phyloP scores from a whole-genome alignment of 2,888 invertebrate species.

The Apodemia duryi region DNA sequence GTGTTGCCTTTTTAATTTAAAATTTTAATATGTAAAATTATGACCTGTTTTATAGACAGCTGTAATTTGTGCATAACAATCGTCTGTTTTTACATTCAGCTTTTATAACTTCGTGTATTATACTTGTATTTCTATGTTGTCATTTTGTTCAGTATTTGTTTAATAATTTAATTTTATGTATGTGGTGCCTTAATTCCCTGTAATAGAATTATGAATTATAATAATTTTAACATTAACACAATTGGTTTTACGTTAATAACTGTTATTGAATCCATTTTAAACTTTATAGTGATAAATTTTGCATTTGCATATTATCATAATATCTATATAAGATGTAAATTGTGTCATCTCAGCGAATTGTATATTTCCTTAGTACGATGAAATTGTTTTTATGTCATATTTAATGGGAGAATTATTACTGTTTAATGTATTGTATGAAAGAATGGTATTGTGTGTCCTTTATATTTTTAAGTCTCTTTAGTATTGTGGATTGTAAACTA shows the following conservation, averaged over 20 bases:
- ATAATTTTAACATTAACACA: constrained; percentile 25
- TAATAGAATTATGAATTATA: constrained; percentile 28
- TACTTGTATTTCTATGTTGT: constrained; percentile 33
- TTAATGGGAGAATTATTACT: constrained; percentile 39
- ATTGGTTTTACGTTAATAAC: constrained; percentile 1
- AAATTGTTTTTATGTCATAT: constrained; percentile 43
- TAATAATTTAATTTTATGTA: constrained; percentile 55
- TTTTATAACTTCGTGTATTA: constrained; percentile 18
- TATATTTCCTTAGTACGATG: constrained; percentile 49
- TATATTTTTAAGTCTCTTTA: constrained; percentile 70
- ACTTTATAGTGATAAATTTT: constrained; percentile 29
- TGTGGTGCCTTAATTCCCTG: constrained; percentile 68
- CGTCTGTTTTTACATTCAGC: constrained; percentile 16
- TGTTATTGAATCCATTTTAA: constrained; percentile 19
- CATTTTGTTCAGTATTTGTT: constrained; percentile 25
- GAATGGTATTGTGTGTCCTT: constrained; percentile 66
- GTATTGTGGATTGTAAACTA: constrained; percentile 74
- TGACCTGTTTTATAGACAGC: neutral
- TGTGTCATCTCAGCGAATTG: constrained; percentile 42
- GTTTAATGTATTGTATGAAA: constrained; percentile 47
- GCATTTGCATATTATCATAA: constrained; percentile 43
- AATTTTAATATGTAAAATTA: neutral
- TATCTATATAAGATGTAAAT: constrained; percentile 25
- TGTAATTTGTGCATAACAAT: constrained; percentile 8
- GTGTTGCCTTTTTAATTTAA: constrained; percentile 1